Conservation (phyloP, 2,797 vertebrate genomes). For the Botia kubotai region DNA sequence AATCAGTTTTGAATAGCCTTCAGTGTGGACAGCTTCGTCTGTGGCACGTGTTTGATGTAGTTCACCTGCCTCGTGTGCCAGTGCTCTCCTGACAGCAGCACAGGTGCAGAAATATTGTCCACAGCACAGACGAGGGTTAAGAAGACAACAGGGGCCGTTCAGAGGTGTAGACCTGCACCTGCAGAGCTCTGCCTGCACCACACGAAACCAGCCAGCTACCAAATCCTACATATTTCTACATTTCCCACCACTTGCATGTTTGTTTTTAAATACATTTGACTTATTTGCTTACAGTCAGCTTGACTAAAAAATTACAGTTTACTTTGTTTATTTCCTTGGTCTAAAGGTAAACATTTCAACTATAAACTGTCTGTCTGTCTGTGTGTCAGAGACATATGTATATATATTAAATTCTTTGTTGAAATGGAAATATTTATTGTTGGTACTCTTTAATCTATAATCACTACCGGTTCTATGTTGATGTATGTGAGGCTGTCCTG, state of each 20-base stretch:
- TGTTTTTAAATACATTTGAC: background rate
- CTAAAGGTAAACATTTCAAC: no score
- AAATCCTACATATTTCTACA: background rate
- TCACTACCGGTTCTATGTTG: background rate
- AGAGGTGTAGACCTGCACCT: background rate
- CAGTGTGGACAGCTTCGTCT: background rate
- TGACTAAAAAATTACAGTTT: no score
- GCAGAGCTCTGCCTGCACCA: background rate
- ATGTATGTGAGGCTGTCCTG: background rate
- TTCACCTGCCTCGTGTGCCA: constrained; percentile 10
- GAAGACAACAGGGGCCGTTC: background rate
- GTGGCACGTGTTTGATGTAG: constrained; percentile 23
- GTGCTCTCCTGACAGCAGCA: constrained; percentile 15
- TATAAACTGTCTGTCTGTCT: no score
- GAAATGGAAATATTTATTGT: background rate
- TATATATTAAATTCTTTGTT: no score
- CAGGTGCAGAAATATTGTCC: constrained; percentile 24
- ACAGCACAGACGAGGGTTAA: background rate
- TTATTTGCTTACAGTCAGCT: no score
- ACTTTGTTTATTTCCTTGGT: no score
- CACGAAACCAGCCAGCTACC: background rate
- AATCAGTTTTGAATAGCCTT: background rate
- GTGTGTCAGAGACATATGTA: no score
- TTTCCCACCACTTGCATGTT: background rate
- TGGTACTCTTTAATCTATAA: background rate